Evolutionary conservation across 2,888 invertebrate species (phyloP), one percentile per base, ranked within the genome.

Genomic region (Antheraea assamensis): DNA sequence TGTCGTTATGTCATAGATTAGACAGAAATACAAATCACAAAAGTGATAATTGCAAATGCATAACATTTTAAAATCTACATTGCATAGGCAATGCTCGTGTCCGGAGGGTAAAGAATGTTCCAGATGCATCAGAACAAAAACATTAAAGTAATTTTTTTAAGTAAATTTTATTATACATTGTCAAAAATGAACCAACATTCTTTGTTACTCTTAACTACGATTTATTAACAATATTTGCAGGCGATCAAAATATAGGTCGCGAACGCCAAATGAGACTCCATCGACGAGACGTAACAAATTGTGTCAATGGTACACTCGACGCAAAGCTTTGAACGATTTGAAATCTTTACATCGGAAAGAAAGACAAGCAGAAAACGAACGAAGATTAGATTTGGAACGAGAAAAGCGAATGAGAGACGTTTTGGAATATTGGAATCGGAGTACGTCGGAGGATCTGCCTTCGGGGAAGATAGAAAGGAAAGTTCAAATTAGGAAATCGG

Each of bases 91-190:
- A 68, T 64, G 61, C 61, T 64, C 61, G 7, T 85, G 85, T 74
- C 77, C 78, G 24, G 68, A 78, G 27, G 78, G 76, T 52, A 83
- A 79, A 73, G 70, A 21, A 72, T 83, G 82, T 75, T 19, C 74
- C 35, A 75, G 71, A 70, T 84, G 81, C 79, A 80, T 72, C 75
- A 75, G 75, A 70, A 83, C 80, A 77, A 78, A 71, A 74, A 66
- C 52, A 35, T n/a, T 78, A 75, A 83, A 82, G 87, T 88, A 87
- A 83, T 81, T 70, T 3, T 4, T 10, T 30, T n/a, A n/a, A n/a
- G n/a, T n/a, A n/a, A n/a, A n/a, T n/a, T 27, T 64, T 0, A 64
- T 4, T 3, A 64, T 17, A 30, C 30, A 30, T 21, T 21, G 7
- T 21, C 21, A 21, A 52, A 52, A 7, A 1, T 52, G 19, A 52